Percentiles rank a stretch among this genome's conserved stretches.
phyloP scores from a whole-genome alignment of 23 tunicate genomes.

The Trididemnum clinides region DNA sequence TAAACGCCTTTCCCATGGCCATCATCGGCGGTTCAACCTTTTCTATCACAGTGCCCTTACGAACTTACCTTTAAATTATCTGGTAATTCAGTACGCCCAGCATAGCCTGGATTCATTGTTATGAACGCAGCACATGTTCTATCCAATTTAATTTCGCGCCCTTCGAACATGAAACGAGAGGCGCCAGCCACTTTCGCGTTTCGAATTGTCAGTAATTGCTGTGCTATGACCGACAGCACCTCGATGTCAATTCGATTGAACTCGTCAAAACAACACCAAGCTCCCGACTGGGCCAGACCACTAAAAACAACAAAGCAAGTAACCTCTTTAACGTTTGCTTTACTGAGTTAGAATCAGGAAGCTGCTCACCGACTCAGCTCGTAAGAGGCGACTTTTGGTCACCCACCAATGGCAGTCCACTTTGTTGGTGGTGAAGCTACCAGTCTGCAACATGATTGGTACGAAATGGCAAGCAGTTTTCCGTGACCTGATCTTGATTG shows the following conservation, averaged over 20 bases:
- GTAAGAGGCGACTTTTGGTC: no score
- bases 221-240: slow-evolving; percentile 97
- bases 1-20: no score
- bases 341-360: no score
- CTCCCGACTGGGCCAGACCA: slow-evolving; percentile 97
- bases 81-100: slow-evolving; percentile 96
- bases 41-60: no score
- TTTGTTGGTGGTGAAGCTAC: no score
- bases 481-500: no score
- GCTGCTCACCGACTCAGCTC: no score
- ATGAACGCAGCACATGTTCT: slow-evolving; percentile 92
- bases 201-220: slow-evolving; percentile 91
- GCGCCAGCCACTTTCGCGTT: slow-evolving; percentile 79
- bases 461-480: no score
- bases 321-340: no score
- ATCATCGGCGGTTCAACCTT: no score
- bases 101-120: slow-evolving; percentile 99
- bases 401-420: no score
- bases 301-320: slow-evolving; percentile 20
- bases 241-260: slow-evolving; percentile 98
- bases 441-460: no score
- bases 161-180: slow-evolving; percentile 91
- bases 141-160: slow-evolving; percentile 92
- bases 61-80: slow-evolving; percentile 96
- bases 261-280: slow-evolving; percentile 98